Evolutionary conservation across 2,113 vertebrate species (phyloP), one percentile per base, ranked within the genome.

Genomic region (Ariopsis seemanni): DNA sequence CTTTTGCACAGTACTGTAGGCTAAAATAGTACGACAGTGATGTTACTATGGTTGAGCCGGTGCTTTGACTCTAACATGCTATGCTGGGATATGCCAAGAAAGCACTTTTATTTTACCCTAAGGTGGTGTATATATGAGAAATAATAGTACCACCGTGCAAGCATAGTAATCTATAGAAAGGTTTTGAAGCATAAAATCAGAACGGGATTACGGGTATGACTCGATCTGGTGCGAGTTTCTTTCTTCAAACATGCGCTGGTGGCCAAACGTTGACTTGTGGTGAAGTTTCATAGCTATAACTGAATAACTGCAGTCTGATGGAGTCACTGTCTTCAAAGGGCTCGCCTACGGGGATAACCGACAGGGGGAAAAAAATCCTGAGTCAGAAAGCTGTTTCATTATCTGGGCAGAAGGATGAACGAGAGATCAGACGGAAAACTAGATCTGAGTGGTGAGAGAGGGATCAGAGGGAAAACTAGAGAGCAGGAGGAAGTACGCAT

Each of bases 351-450:
- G 22, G 52, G 48, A 20, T 11, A 48, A 69, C 48, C 20, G 34
- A 27, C 34, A 60, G 53, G 15, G 10, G 7, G 7, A 6, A 50
- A 72, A 82, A 60, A 65, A 42, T 22, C 65, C 78, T 42, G 85
- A 87, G 86, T 82, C 55, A 87, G 55, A 62, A 87, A 65, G 53
- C n/a, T 12, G 42, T 84, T 57, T 72, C n/a, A 74, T 74, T 75
- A 74, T 57, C 6, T 58, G 42, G 84, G 74, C 20, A 12, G 22
- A n/a, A 27, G 42, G 27, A 69, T 20, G 53, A 53, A n/a, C 11
- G 22, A 85, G 15, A 42, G 20, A 86, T 80, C 50, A 80, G 62
- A 81, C 7, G n/a, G 77, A 69, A 57, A 57, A 9, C 58, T 20
- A 34, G 58, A 83, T 50, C 60, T 67, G 60, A 79, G 27, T 34